Conservation (phyloP, 2,797 vertebrate species). For the Cryptoprocta ferox region DNA sequence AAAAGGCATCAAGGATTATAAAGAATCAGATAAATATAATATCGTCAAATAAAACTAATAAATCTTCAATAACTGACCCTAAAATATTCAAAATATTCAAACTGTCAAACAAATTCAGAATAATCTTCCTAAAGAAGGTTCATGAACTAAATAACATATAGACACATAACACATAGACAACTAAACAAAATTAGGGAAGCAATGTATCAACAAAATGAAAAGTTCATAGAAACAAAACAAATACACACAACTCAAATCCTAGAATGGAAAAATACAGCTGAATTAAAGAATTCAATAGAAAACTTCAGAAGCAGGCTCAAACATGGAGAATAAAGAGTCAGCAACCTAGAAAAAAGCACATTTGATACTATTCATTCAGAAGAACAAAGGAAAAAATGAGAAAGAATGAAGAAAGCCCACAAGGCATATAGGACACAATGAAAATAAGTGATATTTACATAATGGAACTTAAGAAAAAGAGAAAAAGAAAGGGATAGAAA, state of each 20-base stretch:
- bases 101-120: not conserved
- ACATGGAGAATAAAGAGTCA: not conserved
- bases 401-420: not conserved
- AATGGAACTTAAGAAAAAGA: not conserved
- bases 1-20: not conserved
- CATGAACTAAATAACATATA: not conserved
- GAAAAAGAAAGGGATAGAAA: not conserved
- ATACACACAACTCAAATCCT: not conserved
- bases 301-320: not conserved
- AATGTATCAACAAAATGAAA: not conserved
- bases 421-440: not conserved
- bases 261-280: not conserved
- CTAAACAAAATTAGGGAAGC: not conserved
- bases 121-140: not conserved
- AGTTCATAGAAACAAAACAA: not conserved
- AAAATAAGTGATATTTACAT: not conserved
- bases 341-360: not conserved
- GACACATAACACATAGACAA: not conserved
- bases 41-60: not conserved
- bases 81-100: not conserved
- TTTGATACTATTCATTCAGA: not conserved
- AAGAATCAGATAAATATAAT: not conserved
- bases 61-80: not conserved
- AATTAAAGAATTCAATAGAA: not conserved
- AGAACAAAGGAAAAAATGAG: not conserved